These are phyloP conservation scores for Mormyrops attenuatus DNA, from an alignment of 2,797 vertebrate genomes.

Conservation along the genomic window DNA sequence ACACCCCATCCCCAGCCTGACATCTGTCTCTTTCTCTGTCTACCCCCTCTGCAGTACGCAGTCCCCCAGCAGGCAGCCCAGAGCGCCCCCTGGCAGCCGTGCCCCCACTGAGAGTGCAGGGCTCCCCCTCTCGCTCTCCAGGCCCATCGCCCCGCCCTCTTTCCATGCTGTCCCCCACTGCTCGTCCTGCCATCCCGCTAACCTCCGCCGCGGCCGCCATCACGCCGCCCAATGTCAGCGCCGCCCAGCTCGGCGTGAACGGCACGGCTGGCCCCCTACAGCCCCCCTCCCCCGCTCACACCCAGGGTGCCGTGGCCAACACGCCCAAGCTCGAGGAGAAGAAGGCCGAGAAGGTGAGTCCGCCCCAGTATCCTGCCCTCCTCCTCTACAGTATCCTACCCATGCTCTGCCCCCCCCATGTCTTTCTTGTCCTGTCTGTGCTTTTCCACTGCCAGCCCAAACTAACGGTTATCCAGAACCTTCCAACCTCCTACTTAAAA, in stretches of 20 bases:
- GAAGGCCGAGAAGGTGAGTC: conserved; percentile 85
- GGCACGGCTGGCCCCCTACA: conserved; percentile 46
- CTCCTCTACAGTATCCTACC: neutral
- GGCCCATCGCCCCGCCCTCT: conserved; percentile 71
- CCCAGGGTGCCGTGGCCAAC: conserved; percentile 45
- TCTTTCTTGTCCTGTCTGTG: neutral
- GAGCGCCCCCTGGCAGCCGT: conserved; percentile 78
- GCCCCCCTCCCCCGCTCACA: conserved; percentile 45
- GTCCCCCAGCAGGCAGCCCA: conserved; percentile 67
- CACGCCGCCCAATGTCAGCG: conserved; percentile 82
- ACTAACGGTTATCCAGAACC: neutral
- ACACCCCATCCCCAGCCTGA: neutral
- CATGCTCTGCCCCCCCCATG: neutral
- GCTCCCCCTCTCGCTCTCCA: conserved; percentile 77
- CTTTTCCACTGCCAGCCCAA: neutral
- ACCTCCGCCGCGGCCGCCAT: conserved; percentile 80
- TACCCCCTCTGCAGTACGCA: conserved; percentile 52
- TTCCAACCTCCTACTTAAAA: neutral
- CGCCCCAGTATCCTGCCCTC: neutral
- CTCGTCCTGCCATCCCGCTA: conserved; percentile 67
- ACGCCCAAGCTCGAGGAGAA: conserved; percentile 64
- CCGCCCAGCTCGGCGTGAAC: conserved; percentile 72
- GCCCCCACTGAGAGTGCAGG: conserved; percentile 78
- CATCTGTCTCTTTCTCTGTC: neutral
- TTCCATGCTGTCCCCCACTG: conserved; percentile 66